Percentiles rank a stretch among this genome's conserved stretches.
Conservation (phyloP, 2,797 vertebrate genomes). For the Sebastes umbrosus region DNA sequence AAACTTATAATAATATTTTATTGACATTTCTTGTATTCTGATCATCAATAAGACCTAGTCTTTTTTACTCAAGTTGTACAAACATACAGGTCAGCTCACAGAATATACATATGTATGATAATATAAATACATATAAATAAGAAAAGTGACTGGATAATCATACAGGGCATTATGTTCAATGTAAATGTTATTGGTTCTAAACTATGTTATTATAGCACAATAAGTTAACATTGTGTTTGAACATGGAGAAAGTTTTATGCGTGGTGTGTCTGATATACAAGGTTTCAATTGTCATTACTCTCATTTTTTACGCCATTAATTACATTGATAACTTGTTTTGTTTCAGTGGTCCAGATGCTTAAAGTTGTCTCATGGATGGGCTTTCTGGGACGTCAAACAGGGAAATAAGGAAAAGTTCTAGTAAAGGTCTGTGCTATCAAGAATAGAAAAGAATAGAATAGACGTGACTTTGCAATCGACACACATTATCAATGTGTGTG, state of each 20-base stretch:
- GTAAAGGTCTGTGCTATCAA: no score
- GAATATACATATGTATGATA: not conserved
- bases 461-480: no score
- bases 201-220: not conserved
- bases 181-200: not conserved
- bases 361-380: no score
- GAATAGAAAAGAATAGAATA: no score
- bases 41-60: not conserved
- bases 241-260: not conserved
- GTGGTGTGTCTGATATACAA: not conserved
- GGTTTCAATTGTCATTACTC: no score
- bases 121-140: not conserved
- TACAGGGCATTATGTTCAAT: not conserved
- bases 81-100: not conserved
- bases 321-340: no score
- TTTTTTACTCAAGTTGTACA: not conserved
- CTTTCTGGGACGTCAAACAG: no score
- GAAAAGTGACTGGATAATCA: not conserved
- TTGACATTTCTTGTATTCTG: not conserved
- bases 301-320: no score
- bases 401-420: no score
- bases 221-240: no score
- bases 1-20: accelerated
- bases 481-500: no score
- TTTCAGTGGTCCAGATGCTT: no score